phyloP scores from a whole-genome alignment of 2,888 invertebrate genomes.

The Pollenia amentaria region DNA sequence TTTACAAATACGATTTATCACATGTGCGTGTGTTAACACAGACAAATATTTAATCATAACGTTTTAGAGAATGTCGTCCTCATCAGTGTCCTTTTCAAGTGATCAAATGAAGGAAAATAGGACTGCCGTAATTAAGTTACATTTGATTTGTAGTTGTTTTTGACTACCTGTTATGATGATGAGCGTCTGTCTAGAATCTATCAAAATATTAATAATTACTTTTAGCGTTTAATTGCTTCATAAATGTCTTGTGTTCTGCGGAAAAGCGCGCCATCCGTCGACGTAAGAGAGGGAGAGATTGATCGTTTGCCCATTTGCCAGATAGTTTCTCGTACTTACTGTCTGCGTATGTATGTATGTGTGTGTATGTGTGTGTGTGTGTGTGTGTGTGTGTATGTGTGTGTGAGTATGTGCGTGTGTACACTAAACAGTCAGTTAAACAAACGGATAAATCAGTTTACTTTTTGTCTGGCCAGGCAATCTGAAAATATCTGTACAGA shows the following conservation, averaged over 20 bases:
- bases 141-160: neutral
- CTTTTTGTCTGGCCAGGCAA: constrained; percentile 29
- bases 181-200: constrained; percentile 51
- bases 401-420: neutral
- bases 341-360: neutral
- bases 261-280: constrained; percentile 22
- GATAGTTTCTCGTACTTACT: constrained; percentile 1
- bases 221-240: constrained; percentile 34
- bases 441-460: constrained; percentile 18
- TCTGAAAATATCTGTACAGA: neutral
- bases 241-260: constrained; percentile 30
- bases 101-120: neutral
- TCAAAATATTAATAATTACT: constrained; percentile 31
- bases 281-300: neutral
- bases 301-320: neutral
- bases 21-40: too few species aligned
- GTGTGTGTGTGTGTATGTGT: neutral
- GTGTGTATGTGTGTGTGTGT: neutral
- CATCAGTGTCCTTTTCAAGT: too few species aligned
- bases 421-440: constrained; percentile 1
- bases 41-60: too few species aligned
- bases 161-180: constrained; percentile 31
- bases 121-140: constrained; percentile 13
- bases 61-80: too few species aligned
- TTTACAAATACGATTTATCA: too few species aligned